Evolutionary conservation across 2,797 vertebrate genomes (phyloP).

Genomic region (Gymnoscopelus braueri): DNA sequence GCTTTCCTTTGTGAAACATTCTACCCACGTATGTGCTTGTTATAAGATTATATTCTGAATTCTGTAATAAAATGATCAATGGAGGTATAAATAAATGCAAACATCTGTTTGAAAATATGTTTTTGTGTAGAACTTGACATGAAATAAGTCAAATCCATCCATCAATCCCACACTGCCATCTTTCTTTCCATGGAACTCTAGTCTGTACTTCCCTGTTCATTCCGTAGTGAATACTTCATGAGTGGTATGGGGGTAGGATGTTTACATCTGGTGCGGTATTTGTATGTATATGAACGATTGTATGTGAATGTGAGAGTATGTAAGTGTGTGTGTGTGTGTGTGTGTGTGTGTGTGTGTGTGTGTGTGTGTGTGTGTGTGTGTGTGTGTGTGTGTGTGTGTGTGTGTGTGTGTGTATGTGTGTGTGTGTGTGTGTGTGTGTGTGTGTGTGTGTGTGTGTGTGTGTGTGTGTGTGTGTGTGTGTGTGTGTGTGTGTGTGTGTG

Average conservation of each 20-base stretch:
- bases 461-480: slow-evolving; percentile 11
- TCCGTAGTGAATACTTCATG: not conserved
- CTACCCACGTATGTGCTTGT: not conserved
- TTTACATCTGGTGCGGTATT: too few species aligned
- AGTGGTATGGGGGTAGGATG: too few species aligned
- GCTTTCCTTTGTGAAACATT: too few species aligned
- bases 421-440: not conserved
- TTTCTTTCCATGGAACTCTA: slow-evolving; percentile 25
- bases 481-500: not conserved
- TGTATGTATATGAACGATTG: not conserved
- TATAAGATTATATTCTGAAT: slow-evolving; percentile 25
- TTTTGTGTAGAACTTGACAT: slow-evolving; percentile 7
- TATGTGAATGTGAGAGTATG: not conserved
- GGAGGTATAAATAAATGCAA: not conserved
- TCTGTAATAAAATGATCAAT: not conserved
- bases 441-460: not conserved
- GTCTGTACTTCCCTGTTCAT: slow-evolving; percentile 27
- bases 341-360: not conserved
- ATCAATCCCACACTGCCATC: slow-evolving; percentile 11
- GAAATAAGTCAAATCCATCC: slow-evolving; percentile 55
- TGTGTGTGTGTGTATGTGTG: too few species aligned
- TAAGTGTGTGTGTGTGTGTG: slow-evolving; percentile 2
- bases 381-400: too few species aligned
- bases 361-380: not conserved
- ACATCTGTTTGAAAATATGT: slow-evolving; percentile 20